phyloP scores from a whole-genome alignment of 2,113 vertebrate genomes.

The Promerops cafer region DNA sequence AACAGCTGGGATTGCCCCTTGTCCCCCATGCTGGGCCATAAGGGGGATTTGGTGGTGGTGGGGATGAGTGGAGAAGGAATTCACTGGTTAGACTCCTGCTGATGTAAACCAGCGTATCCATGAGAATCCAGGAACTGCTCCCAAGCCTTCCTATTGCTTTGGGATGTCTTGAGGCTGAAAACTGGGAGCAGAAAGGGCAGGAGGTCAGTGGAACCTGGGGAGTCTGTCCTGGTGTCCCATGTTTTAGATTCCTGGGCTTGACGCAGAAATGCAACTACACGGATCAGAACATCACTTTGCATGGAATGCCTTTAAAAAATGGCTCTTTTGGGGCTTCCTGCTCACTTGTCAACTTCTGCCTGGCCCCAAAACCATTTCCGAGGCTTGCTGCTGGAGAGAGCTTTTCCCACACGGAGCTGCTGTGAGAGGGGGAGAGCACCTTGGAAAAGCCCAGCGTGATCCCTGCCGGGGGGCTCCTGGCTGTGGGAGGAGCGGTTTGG shows the following conservation, averaged over 20 bases:
- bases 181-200: background rate
- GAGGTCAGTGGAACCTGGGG: background rate
- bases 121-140: background rate
- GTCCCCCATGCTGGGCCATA: fast-evolving
- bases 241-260: background rate
- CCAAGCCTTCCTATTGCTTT: background rate
- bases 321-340: fast-evolving
- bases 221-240: fast-evolving
- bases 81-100: fast-evolving
- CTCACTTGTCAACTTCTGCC: background rate
- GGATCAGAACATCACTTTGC: fast-evolving
- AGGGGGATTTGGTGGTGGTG: background rate
- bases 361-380: fast-evolving
- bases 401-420: background rate
- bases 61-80: background rate
- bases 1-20: background rate
- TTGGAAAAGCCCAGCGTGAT: fast-evolving
- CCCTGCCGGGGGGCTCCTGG: background rate
- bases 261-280: fast-evolving
- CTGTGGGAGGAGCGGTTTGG: background rate
- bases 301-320: fast-evolving
- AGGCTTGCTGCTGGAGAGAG: background rate
- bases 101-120: fast-evolving
- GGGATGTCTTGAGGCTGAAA: background rate
- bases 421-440: background rate